Base-by-base conservation (phyloP, 2,888 invertebrate genomes). In the Lathronympha strigana region DNA sequence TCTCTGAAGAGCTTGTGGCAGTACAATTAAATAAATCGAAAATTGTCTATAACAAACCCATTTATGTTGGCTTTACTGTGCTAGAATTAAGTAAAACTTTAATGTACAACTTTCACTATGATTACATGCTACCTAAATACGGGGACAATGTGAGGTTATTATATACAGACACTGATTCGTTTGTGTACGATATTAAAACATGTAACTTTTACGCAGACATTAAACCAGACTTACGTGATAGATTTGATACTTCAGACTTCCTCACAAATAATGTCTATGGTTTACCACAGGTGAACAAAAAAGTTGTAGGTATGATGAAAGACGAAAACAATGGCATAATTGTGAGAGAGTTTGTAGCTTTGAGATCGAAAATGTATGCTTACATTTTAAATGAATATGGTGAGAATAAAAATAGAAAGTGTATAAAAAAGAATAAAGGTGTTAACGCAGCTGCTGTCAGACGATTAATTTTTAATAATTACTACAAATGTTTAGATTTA, bases 301-400 rank as follows among this genome's bases (percentile, higher is more conserved):
- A 70, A 66, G 68, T 66, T 1, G 50, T 68, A 6, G 72, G 71
- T 21, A 47, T 64, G 17, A 68, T 72, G 21, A 71, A 72, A 64
- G 71, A 72, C 67, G 70, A 72, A 55, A 68, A 53, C 43, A 63
- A 60, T 49, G 70, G 71, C n/a, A 57, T 31, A 33, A 67, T 72
- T 11, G 36, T 70, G 0, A 58, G 50, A 50, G 63, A 72, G 57
- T 71, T 69, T 43, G 49, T 67, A 21, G 51, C 19, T 9, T 33
- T 51, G 19, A 33, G 51, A 6, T 51, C 51, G 0, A 51, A 51
- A 33, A 51, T 51, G 63, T 71, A 71, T 66, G 57, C 50, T n/a
- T 54, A 63, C n/a, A 31, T 55, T 13, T 19, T 61, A 11, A 47
- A 63, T 15, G 54, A n/a, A n/a, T n/a, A 49, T 49, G 64, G 66